Conservation (phyloP, 2,797 vertebrate species). For the Pogonophryne albipinna region DNA sequence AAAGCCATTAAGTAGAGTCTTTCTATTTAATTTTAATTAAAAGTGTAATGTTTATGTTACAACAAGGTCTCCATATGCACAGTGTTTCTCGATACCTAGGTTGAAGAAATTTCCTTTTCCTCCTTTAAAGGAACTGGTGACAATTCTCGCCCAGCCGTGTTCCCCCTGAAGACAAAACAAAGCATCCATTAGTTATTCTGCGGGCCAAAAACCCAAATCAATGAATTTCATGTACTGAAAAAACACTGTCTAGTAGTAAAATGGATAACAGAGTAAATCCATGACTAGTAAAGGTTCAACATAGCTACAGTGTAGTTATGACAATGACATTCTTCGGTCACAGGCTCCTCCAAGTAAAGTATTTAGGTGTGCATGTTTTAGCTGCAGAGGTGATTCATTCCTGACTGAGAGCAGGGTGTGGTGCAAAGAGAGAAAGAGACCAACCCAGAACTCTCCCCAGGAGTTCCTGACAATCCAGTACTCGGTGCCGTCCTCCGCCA, state of each 20-base stretch:
- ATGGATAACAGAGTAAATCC: not conserved
- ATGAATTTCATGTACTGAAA: not conserved
- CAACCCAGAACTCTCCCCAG: constrained; percentile 98
- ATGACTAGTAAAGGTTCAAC: no score
- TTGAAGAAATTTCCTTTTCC: constrained; percentile 92
- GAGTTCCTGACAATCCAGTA: constrained; percentile 98
- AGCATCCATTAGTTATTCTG: not conserved
- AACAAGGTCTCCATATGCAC: constrained; percentile 90
- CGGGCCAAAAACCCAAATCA: not conserved
- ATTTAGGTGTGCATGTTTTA: not conserved
- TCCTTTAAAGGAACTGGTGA: constrained; percentile 92
- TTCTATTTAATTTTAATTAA: constrained; percentile 9
- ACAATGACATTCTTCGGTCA: no score
- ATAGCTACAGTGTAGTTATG: no score
- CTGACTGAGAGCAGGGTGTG: constrained; percentile 1
- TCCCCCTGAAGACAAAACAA: constrained; percentile 87
- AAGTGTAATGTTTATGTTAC: constrained; percentile 62
- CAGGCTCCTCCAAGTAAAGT: no score
- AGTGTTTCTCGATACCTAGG: constrained; percentile 91
- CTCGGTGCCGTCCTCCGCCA: constrained; percentile 85
- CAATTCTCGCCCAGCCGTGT: constrained; percentile 93
- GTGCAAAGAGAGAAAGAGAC: constrained; percentile 34
- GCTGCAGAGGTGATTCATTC: not conserved
- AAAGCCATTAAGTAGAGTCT: no score
- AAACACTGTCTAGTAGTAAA: not conserved